A percentile compares a stretch with the other conserved stretches of the same genome.
phyloP scores from a whole-genome alignment of 37 sponge, comb jelly and placozoan genomes.

The Halisarca cf. caerulea region DNA sequence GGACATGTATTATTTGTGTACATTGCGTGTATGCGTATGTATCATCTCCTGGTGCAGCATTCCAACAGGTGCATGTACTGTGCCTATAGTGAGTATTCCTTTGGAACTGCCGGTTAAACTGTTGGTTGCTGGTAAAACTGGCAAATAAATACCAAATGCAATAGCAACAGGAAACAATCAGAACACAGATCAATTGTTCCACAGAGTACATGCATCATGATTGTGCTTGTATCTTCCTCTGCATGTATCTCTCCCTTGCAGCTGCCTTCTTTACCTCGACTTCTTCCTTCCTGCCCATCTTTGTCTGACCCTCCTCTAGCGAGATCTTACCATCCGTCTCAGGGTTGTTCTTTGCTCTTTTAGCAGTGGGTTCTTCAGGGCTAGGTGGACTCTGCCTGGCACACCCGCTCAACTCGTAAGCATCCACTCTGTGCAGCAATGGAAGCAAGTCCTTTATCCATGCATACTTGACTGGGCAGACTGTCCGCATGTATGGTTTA shows the following conservation, averaged over 20 bases:
- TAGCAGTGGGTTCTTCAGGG: neutral
- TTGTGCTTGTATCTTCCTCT: constrained; percentile 38
- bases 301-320: neutral
- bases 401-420: constrained; percentile 71
- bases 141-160: too few relatives aligned
- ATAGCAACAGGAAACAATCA: too few relatives aligned
- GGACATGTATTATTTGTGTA: too few relatives aligned
- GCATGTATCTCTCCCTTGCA: constrained; percentile 77
- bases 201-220: too few relatives aligned
- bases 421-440: constrained; percentile 78
- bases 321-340: neutral
- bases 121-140: too few relatives aligned
- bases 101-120: too few relatives aligned
- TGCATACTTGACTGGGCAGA: constrained; percentile 77
- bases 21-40: too few relatives aligned
- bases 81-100: too few relatives aligned
- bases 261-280: constrained; percentile 42
- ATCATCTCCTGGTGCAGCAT: too few relatives aligned
- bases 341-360: neutral
- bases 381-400: neutral
- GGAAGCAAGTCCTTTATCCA: constrained; percentile 90
- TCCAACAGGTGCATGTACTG: too few relatives aligned
- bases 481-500: constrained; percentile 77
- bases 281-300: constrained; percentile 17
- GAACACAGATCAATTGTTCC: too few relatives aligned